A percentile compares a stretch with the other conserved stretches of the same genome.
These are phyloP conservation scores for Acromyrmex echinatior DNA, from an alignment of 1,140 invertebrate genomes.

Conservation along the genomic window DNA sequence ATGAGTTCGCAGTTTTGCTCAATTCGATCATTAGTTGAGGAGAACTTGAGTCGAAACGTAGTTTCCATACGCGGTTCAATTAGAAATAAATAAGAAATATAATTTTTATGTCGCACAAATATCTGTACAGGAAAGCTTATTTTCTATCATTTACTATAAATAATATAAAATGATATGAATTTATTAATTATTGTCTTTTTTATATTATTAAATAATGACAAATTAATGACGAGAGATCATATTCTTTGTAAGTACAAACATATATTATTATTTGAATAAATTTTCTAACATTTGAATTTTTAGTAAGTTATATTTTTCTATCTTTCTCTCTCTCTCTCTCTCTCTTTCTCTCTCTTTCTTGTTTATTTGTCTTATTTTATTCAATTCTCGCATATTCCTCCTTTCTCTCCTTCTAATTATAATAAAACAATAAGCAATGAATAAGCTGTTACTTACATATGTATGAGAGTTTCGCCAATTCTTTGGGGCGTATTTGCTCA, in stretches of 20 bases:
- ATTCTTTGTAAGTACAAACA: not conserved
- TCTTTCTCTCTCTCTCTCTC: not conserved
- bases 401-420: not conserved
- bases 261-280: constrained; percentile 52
- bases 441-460: constrained; percentile 90
- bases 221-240: not conserved
- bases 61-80: not conserved
- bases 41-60: not conserved
- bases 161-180: not conserved
- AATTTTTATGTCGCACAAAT: not conserved
- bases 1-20: constrained; percentile 9
- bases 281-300: constrained; percentile 61
- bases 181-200: not conserved
- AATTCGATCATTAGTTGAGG: not conserved
- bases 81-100: not conserved
- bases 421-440: not conserved
- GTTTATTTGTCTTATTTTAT: not conserved
- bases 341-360: not conserved
- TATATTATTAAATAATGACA: not conserved
- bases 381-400: not conserved
- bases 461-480: constrained; percentile 97
- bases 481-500: constrained; percentile 98
- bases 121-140: not conserved
- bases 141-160: not conserved
- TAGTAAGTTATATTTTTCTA: constrained; percentile 12